A percentile compares a stretch with the other conserved stretches of the same genome.
phyloP scores from a whole-genome alignment of 2,888 invertebrate genomes.

The Sialis fuliginosa region DNA sequence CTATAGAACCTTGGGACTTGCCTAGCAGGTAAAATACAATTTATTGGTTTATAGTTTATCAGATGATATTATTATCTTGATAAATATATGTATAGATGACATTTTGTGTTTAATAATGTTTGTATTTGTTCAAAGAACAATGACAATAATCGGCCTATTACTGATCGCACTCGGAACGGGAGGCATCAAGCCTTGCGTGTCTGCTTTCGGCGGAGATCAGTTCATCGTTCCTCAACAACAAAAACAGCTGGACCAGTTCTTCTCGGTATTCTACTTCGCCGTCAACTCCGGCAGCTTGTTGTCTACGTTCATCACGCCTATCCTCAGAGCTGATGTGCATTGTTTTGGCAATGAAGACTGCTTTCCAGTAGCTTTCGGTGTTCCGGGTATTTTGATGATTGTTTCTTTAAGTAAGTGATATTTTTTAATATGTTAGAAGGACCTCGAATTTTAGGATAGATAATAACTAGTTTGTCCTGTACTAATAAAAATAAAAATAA shows the following conservation, averaged over 20 bases:
- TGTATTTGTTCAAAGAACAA: not conserved
- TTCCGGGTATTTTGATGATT: slow-evolving; percentile 40
- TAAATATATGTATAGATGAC: too few species aligned
- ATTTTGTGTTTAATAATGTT: too few species aligned
- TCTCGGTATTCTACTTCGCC: slow-evolving; percentile 49
- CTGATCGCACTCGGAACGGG: slow-evolving; percentile 49
- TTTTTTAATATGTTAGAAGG: slow-evolving; percentile 7
- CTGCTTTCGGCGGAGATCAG: slow-evolving; percentile 53
- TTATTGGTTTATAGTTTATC: too few species aligned
- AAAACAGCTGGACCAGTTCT: slow-evolving; percentile 36
- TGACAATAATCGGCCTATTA: slow-evolving; percentile 20
- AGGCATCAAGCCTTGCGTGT: slow-evolving; percentile 52
- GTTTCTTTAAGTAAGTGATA: slow-evolving; percentile 34
- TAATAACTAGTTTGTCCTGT: not conserved
- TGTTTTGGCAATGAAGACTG: slow-evolving; percentile 35
- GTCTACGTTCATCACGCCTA: slow-evolving; percentile 45
- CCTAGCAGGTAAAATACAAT: too few species aligned
- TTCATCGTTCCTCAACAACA: slow-evolving; percentile 35
- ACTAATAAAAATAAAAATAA: too few species aligned
- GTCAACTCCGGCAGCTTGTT: slow-evolving; percentile 39
- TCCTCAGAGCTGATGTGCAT: slow-evolving; percentile 31
- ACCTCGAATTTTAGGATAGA: too few species aligned
- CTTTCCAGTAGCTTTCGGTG: slow-evolving; percentile 44
- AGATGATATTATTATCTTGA: too few species aligned
- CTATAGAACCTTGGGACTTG: slow-evolving; percentile 12